Evolutionary conservation across 2,113 vertebrate genomes (phyloP), one percentile per base, ranked within the genome.

Genomic region (Bufo gargarizans): DNA sequence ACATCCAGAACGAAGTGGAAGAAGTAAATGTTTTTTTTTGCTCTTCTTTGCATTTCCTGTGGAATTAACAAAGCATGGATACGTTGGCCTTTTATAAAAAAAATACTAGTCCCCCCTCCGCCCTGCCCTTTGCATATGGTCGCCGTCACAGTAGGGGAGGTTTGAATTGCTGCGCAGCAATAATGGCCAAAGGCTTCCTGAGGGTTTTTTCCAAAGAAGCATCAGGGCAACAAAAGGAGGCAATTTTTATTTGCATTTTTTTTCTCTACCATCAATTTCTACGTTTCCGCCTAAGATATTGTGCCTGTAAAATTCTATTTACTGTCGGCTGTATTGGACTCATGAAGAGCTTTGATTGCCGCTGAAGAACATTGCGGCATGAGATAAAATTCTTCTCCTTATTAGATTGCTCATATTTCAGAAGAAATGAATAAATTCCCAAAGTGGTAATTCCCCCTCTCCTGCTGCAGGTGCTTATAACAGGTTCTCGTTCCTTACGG

Each of bases 331-430:
- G 55, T 67, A 86, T 86, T 86, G 77, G 74, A 65, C 85, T 86
- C 45, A 77, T 78, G 85, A 86, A 86, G 74, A 78, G 56, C 84
- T 86, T 86, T 86, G 72, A 86, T 76, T 61, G 84, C 53, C 9
- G 74, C 47, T 53, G 84, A 86, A 86, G 72, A 77, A 67, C 85
- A 86, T 86, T 86, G 85, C 85, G 13, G 77, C 43, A 53, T 86
- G 59, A 78, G 33, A 79, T 77, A 86, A 86, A 76, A 86, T 49
- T 58, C 81, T 83, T 61, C 72, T 86, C 22, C 59, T 86, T 78
- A 86, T 86, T 78, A 78, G 76, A 86, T 86, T 86, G 85, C 76
- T 86, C 85, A 78, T 63, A 86, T 86, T 86, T 86, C 76, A 61
- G 76, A 74, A 78, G 76, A 67, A 78, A 78, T 78, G 59, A 86